Conservation (phyloP, 2,797 vertebrate genomes). For the Anabacerthia variegaticeps region DNA sequence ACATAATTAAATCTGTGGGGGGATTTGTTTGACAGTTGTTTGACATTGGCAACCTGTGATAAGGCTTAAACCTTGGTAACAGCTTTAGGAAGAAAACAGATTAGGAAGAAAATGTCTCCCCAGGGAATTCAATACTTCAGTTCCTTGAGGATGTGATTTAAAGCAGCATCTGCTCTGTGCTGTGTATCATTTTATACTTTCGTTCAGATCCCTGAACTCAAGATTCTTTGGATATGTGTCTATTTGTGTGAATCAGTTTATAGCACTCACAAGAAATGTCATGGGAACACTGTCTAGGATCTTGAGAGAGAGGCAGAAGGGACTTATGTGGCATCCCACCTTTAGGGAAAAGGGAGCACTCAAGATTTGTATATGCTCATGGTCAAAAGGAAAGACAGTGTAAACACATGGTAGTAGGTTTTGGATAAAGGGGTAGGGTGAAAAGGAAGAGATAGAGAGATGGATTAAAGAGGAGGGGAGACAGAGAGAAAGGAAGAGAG, state of each 20-base stretch:
- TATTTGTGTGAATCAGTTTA: neutral
- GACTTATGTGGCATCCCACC: neutral
- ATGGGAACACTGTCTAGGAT: neutral
- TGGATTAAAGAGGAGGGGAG: neutral
- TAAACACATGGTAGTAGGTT: rapidly evolving
- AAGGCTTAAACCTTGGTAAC: neutral
- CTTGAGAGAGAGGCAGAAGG: neutral
- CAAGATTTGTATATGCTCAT: neutral
- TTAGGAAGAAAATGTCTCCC: neutral
- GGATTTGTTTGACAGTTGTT: neutral
- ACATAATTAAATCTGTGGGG: neutral
- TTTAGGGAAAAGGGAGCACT: neutral
- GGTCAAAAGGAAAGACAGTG: neutral
- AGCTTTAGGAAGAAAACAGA: neutral
- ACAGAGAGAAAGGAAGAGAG: neutral
- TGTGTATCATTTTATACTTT: neutral
- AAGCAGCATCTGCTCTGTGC: neutral
- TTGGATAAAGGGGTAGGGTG: neutral
- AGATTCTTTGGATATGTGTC: neutral
- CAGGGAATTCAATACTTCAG: neutral
- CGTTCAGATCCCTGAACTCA: neutral
- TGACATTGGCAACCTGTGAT: neutral
- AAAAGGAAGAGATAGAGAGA: neutral
- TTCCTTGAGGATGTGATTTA: neutral
- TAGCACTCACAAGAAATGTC: neutral